Percentiles rank a stretch among this genome's conserved stretches.
These are phyloP conservation scores for Aurelia aurita complex sp. Pacific DNA, from an alignment of 30 jellyfish, hydroid and myxozoan genomes.

Conservation along the genomic window DNA sequence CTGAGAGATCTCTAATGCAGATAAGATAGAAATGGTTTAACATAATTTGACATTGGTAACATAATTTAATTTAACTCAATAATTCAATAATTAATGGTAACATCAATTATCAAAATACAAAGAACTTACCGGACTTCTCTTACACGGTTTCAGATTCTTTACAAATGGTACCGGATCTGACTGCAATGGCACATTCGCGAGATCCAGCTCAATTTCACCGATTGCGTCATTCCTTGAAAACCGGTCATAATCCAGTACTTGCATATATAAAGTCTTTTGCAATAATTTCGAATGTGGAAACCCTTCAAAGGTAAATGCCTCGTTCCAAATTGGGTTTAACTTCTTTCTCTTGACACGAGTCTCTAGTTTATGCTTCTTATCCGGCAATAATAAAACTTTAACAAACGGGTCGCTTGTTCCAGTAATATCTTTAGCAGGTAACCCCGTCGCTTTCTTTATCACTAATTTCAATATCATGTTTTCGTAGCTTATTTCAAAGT, in stretches of 20 bases:
- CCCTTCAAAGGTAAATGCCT: slow-evolving; percentile 88
- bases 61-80: too few species aligned
- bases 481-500: slow-evolving; percentile 57
- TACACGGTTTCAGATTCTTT: slow-evolving; percentile 80
- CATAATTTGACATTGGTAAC: too few species aligned
- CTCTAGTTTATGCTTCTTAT: slow-evolving; percentile 84
- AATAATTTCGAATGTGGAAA: slow-evolving; percentile 77
- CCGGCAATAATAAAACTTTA: slow-evolving; percentile 84
- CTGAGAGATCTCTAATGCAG: too few species aligned
- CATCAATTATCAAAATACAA: too few species aligned
- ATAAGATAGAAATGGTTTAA: too few species aligned
- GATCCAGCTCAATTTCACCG: slow-evolving; percentile 79
- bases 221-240: slow-evolving; percentile 91
- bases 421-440: slow-evolving; percentile 87
- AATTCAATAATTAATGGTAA: too few species aligned
- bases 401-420: slow-evolving; percentile 97
- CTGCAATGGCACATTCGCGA: slow-evolving; percentile 69
- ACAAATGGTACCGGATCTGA: slow-evolving; percentile 84
- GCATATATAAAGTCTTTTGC: slow-evolving; percentile 79
- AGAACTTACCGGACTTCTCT: slow-evolving; percentile 74
- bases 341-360: slow-evolving; percentile 87
- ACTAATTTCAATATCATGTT: slow-evolving; percentile 63
- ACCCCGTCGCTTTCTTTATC: slow-evolving; percentile 72
- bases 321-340: slow-evolving; percentile 89
- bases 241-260: slow-evolving; percentile 92